Percentiles rank a stretch among this genome's conserved stretches.
phyloP scores from a whole-genome alignment of 2,888 invertebrate genomes.

The Ophonus ardosiacus region DNA sequence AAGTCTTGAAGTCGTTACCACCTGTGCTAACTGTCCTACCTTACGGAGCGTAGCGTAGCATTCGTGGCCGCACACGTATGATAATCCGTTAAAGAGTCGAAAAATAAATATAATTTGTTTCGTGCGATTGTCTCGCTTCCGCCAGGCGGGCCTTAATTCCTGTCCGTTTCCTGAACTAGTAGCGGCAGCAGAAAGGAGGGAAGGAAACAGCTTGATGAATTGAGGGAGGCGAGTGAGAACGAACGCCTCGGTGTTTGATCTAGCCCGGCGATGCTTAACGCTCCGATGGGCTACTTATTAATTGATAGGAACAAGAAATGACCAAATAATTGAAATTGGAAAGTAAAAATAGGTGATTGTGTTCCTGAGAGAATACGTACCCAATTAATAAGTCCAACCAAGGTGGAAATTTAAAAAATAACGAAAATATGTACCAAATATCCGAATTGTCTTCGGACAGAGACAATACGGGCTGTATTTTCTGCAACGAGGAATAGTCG shows the following conservation, averaged over 20 bases:
- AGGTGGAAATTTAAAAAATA: too few relatives aligned
- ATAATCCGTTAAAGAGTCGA: conserved; percentile 70
- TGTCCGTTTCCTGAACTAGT: conserved; percentile 42
- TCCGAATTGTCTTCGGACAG: too few relatives aligned
- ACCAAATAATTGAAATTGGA: background rate
- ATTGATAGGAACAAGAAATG: background rate
- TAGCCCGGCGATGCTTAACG: conserved; percentile 14
- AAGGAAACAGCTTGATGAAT: conserved; percentile 15
- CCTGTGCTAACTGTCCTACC: conserved; percentile 7
- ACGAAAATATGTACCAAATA: too few relatives aligned
- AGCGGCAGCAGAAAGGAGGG: background rate
- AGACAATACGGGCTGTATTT: too few relatives aligned
- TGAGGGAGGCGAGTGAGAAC: background rate
- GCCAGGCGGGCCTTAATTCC: conserved; percentile 33
- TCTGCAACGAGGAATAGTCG: too few relatives aligned
- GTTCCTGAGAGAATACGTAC: too few relatives aligned
- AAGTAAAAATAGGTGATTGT: too few relatives aligned
- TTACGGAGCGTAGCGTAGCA: conserved; percentile 65
- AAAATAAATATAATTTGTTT: conserved; percentile 70
- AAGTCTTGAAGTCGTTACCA: background rate
- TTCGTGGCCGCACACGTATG: conserved; percentile 54
- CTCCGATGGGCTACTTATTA: conserved; percentile 21
- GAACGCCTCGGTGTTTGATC: background rate
- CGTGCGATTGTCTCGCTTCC: conserved; percentile 67
- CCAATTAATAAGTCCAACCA: too few relatives aligned